phyloP scores from a whole-genome alignment of 1,140 invertebrate species.

The Habropoda laboriosa region DNA sequence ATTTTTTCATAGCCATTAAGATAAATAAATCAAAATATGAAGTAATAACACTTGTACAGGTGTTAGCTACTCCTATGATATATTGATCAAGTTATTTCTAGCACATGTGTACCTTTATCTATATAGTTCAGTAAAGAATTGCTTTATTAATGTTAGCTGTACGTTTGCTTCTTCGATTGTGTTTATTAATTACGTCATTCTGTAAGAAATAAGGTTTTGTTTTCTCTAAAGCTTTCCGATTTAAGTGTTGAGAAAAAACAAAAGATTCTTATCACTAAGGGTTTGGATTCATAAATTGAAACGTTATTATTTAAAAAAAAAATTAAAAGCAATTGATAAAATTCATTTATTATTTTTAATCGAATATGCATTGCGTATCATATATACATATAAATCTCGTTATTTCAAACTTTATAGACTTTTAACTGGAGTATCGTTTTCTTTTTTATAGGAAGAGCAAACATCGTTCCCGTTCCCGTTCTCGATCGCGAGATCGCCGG shows the following conservation, averaged over 20 bases:
- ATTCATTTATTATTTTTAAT: constrained; percentile 1
- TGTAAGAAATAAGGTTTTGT: background rate
- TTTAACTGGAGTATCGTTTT: background rate
- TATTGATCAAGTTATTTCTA: background rate
- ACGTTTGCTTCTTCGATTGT: background rate
- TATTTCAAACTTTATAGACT: too few relatives aligned
- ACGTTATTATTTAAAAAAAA: background rate
- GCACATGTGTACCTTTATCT: background rate
- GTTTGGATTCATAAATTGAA: constrained; percentile 17
- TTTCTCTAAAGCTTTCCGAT: too few relatives aligned
- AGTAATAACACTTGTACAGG: background rate
- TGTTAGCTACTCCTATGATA: background rate
- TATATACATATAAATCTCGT: background rate
- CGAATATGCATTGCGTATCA: background rate
- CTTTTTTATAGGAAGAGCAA: constrained; percentile 79
- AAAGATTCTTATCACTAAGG: constrained; percentile 11
- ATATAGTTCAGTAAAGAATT: background rate
- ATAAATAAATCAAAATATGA: background rate
- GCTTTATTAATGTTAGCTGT: background rate
- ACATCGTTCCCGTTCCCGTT: constrained; percentile 80
- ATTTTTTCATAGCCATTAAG: background rate
- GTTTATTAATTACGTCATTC: background rate
- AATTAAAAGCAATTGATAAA: background rate
- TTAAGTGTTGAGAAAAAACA: background rate
- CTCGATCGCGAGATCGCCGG: constrained; percentile 76